Percentiles rank a stretch among this genome's conserved stretches.
These are phyloP conservation scores for Natator depressus DNA, from an alignment of 2,113 vertebrate genomes.

Conservation along the genomic window DNA sequence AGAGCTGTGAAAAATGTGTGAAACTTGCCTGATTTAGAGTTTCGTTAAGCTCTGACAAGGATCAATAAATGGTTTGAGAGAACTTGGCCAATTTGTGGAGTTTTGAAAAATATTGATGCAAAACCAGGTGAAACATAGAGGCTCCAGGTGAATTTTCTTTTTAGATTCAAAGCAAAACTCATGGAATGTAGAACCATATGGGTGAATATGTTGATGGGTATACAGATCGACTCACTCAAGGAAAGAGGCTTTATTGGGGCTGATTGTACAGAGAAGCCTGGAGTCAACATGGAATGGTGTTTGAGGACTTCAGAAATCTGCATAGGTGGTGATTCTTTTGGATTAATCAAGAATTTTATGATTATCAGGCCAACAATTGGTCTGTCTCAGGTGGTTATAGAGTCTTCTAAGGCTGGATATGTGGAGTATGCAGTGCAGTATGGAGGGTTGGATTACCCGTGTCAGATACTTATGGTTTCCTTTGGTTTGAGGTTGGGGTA, in stretches of 20 bases:
- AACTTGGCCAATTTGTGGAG: not conserved
- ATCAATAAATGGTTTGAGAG: not conserved
- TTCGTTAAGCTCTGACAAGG: not conserved
- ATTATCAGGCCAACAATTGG: not conserved
- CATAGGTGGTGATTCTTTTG: not conserved
- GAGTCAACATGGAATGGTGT: not conserved
- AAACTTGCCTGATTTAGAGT: not conserved
- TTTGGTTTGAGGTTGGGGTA: too few relatives aligned
- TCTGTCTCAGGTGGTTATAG: not conserved
- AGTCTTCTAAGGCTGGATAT: not conserved
- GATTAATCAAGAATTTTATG: not conserved
- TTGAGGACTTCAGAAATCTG: not conserved
- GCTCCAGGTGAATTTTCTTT: not conserved
- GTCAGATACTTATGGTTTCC: too few relatives aligned
- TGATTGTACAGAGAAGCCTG: not conserved
- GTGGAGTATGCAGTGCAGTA: too few relatives aligned
- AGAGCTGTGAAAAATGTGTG: not conserved
- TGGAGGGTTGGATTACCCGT: too few relatives aligned
- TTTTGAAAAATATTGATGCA: not conserved
- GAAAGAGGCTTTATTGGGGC: not conserved
- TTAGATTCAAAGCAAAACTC: not conserved
- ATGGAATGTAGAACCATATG: rapidly evolving
- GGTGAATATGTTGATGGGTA: not conserved
- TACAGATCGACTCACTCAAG: not conserved
- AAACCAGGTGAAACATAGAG: not conserved